A percentile compares a stretch with the other conserved stretches of the same genome.
Conservation (phyloP, 2,113 vertebrate species). For the human (Homo sapiens) region DNA sequence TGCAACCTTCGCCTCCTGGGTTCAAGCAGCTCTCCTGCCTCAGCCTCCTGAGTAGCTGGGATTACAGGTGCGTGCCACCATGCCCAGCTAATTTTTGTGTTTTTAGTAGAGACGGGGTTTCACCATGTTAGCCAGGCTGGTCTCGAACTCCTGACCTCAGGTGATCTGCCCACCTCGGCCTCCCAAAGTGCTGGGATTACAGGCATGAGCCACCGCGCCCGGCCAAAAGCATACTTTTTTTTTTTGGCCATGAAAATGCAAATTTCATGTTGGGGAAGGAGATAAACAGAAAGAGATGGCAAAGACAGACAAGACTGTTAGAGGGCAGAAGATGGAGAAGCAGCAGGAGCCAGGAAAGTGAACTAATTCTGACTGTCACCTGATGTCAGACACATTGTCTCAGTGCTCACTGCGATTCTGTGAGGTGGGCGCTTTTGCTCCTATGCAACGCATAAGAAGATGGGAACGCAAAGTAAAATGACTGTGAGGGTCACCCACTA, state of each 20-base stretch:
- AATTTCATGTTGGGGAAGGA: not conserved
- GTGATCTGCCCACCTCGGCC: too few relatives aligned
- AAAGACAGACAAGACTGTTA: not conserved
- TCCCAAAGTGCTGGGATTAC: too few relatives aligned
- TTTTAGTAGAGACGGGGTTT: too few relatives aligned
- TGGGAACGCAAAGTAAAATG: not conserved
- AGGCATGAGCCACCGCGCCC: too few relatives aligned
- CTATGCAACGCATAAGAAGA: not conserved
- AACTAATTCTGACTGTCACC: not conserved
- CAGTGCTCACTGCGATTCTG: fast-evolving
- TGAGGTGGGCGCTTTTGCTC: not conserved
- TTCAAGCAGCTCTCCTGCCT: too few relatives aligned
- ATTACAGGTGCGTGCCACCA: too few relatives aligned
- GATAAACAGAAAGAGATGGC: not conserved
- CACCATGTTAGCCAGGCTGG: too few relatives aligned
- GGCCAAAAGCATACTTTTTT: not conserved
- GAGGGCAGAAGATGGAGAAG: not conserved
- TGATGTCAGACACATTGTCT: fast-evolving
- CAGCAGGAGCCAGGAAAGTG: not conserved
- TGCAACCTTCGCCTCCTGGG: too few relatives aligned
- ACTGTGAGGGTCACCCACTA: too few relatives aligned
- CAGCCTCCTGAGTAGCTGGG: too few relatives aligned
- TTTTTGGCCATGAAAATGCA: not conserved
- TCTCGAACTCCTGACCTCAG: too few relatives aligned
- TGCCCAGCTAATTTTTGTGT: too few relatives aligned